Percentiles rank a stretch among this genome's conserved stretches.
Conservation (phyloP, 2,113 vertebrate species). For the Sturnus vulgaris region DNA sequence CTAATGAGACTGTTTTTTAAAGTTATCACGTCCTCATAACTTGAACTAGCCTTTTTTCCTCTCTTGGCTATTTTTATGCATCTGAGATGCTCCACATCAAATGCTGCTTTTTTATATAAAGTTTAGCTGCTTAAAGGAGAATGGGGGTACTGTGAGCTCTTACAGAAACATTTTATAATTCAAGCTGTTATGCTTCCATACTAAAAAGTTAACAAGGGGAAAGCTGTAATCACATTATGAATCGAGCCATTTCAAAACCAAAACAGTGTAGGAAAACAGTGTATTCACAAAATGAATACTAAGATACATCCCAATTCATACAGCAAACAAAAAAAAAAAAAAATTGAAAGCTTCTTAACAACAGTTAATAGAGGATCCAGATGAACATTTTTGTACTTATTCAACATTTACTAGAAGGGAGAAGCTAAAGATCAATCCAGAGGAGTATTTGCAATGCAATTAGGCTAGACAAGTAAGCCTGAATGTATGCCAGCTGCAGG, state of each 20-base stretch:
- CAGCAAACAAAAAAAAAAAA: slow-evolving; percentile 18
- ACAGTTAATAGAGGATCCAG: slow-evolving; percentile 27
- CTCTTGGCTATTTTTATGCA: slow-evolving; percentile 18
- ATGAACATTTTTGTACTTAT: slow-evolving; percentile 46
- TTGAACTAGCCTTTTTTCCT: slow-evolving; percentile 29
- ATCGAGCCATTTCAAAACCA: slow-evolving; percentile 49
- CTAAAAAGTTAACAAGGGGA: slow-evolving; percentile 59
- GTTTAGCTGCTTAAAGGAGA: slow-evolving; percentile 36
- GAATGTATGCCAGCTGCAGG: slow-evolving; percentile 69
- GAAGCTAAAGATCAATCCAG: slow-evolving; percentile 54
- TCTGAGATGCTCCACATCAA: slow-evolving; percentile 35
- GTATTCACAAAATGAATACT: slow-evolving; percentile 35
- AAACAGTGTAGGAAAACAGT: slow-evolving; percentile 32
- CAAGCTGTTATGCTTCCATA: slow-evolving; percentile 23
- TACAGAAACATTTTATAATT: slow-evolving; percentile 53
- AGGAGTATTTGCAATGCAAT: slow-evolving; percentile 79
- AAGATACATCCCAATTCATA: slow-evolving; percentile 3
- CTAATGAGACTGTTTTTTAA: slow-evolving; percentile 27
- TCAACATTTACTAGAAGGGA: slow-evolving; percentile 23
- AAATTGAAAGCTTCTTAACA: background rate
- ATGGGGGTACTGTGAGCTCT: background rate
- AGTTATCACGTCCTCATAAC: slow-evolving; percentile 15
- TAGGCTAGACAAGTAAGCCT: slow-evolving; percentile 70
- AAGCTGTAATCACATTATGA: slow-evolving; percentile 53
- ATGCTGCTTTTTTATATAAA: slow-evolving; percentile 35